Conservation (phyloP, 2,888 invertebrate species). For the Phytoseiulus persimilis region DNA sequence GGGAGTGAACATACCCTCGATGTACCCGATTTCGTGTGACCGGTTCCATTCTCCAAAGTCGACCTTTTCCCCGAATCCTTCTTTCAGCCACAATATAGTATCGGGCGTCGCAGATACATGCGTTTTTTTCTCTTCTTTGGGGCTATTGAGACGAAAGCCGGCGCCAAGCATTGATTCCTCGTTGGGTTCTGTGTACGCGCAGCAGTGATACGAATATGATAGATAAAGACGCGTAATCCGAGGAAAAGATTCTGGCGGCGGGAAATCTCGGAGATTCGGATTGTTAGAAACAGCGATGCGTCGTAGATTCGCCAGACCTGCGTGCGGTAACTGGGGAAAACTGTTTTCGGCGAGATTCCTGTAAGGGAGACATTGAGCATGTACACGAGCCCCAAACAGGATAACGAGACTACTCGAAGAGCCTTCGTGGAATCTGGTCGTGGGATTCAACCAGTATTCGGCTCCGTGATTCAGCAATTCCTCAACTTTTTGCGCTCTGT, state of each 20-base stretch:
- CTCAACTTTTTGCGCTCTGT: no score
- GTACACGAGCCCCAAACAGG: no score
- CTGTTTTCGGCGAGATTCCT: conserved; percentile 84
- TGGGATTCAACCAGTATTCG: no score
- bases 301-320: conserved; percentile 67
- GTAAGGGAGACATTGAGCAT: conserved; percentile 45
- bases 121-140: conserved; percentile 18
- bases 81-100: conserved; percentile 30
- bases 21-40: conserved; percentile 23
- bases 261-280: conserved; percentile 74
- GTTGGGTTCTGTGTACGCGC: conserved; percentile 61
- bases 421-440: no score
- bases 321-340: conserved; percentile 71
- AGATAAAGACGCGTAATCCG: conserved; percentile 72
- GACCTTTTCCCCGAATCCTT: conserved; percentile 55
- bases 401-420: no score
- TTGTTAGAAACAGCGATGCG: conserved; percentile 88
- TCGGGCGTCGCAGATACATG: conserved; percentile 20
- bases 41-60: conserved; percentile 71
- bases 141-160: conserved; percentile 1
- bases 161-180: conserved; percentile 19
- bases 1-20: conserved; percentile 11
- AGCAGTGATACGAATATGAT: conserved; percentile 93
- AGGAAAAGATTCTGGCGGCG: conserved; percentile 74
- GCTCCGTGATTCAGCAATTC: no score